Base-by-base conservation (phyloP, 2,113 vertebrate species). In the Osmerus eperlanus region DNA sequence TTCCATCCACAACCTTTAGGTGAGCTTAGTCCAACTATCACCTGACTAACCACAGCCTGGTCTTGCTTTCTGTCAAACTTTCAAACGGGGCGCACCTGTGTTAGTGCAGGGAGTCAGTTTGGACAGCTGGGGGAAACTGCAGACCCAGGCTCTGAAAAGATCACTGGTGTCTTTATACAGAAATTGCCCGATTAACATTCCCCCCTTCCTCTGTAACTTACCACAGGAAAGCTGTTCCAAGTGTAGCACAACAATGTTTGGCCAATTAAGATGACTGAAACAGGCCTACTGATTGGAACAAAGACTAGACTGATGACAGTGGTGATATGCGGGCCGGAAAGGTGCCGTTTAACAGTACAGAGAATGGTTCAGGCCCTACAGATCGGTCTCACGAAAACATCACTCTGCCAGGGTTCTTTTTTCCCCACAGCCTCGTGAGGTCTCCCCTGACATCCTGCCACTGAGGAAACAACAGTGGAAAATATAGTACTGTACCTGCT, bases 301-400 rank as follows among this genome's bases (percentile, higher is more conserved):
- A 62, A 6, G 23, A 68, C 32, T 9, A 71, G 5, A 36, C 15
- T 18, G 19, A 59, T 25, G 16, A 71, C 14, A 18, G 32, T 36
- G 25, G 54, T 28, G 59, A 66, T 65, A 21, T 15, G 41, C 41
- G 15, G 66, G 25, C 25, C 8, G 55, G 51, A 68, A n/a, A 68
- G 52, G 52, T 68, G 63, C 16, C 16, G 25, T 28, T 28, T 59
- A 12, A 25, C 13, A 61, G 19, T 25, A 68, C 60, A 59, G 14
- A 52, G 21, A 18, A 51, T 70, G n/a, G 18, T 41, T 47, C 19
- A 65, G 32, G 9, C 41, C 19, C n/a, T 47, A 14, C 15, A 59
- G 59, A 32, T 63, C 62, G 29, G 51, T 23, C 60, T 70, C 41
- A 23, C 54, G 47, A 64, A 82, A 66, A 69, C 18, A 64, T 21